These are phyloP conservation scores for Plutella xylostella DNA, from an alignment of 2,888 invertebrate genomes.

Conservation along the genomic window DNA sequence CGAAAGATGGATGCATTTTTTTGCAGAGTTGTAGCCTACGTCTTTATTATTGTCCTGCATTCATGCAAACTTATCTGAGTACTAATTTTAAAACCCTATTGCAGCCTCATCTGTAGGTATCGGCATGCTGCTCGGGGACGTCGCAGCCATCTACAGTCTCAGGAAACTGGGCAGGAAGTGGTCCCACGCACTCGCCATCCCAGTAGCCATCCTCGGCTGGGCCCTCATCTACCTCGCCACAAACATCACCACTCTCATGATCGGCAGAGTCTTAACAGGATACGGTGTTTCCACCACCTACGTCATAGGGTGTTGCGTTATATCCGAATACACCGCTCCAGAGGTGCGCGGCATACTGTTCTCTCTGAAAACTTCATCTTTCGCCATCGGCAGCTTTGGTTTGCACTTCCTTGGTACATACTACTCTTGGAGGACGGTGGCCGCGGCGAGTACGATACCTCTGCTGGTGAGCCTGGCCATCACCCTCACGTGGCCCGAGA, in stretches of 20 bases:
- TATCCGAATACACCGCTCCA: not conserved
- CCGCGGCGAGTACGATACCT: not conserved
- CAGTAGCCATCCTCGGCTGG: not conserved
- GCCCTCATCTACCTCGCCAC: not conserved
- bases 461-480: conserved; percentile 8
- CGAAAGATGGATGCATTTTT: not conserved
- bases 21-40: no score
- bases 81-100: not conserved
- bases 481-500: conserved; percentile 11
- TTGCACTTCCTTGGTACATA: not conserved
- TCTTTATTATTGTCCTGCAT: no score
- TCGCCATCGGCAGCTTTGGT: not conserved
- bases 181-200: not conserved
- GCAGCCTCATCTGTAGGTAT: not conserved
- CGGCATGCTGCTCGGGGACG: not conserved
- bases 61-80: not conserved
- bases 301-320: not conserved
- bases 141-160: not conserved
- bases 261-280: not conserved
- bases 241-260: not conserved
- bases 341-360: not conserved
- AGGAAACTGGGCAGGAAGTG: not conserved
- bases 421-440: not conserved
- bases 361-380: not conserved
- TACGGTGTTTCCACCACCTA: not conserved